Percentiles rank a stretch among this genome's conserved stretches.
phyloP scores from a whole-genome alignment of 2,113 vertebrate genomes.

The Pygoscelis antarcticus region DNA sequence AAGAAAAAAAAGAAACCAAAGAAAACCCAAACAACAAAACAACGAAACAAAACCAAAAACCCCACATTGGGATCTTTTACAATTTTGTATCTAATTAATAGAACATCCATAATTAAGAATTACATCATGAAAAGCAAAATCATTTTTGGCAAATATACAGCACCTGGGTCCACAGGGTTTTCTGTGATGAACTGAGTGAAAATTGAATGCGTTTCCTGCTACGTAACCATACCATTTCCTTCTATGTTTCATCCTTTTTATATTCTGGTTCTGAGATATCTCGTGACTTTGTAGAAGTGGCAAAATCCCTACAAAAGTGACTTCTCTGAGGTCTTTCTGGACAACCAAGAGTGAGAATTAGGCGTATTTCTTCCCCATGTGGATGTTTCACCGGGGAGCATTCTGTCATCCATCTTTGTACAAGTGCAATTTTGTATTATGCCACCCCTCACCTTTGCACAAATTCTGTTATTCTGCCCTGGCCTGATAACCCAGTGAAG shows the following conservation, averaged over 20 bases:
- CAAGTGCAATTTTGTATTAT: background rate
- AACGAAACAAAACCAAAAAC: accelerated
- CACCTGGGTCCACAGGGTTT: background rate
- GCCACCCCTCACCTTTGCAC: background rate
- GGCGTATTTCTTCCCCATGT: background rate
- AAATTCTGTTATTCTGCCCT: background rate
- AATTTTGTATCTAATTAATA: background rate
- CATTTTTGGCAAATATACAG: background rate
- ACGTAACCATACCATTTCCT: background rate
- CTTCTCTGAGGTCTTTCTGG: background rate
- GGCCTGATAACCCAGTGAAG: background rate
- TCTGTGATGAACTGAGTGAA: background rate
- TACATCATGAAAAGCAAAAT: background rate
- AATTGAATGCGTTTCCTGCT: background rate
- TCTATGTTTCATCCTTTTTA: background rate
- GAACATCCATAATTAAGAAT: background rate
- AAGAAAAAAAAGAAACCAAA: background rate
- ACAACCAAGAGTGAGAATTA: background rate
- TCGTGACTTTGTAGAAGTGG: background rate
- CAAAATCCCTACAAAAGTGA: background rate
- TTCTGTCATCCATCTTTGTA: background rate
- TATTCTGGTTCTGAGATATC: background rate
- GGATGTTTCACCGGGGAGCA: background rate
- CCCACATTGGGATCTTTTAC: background rate
- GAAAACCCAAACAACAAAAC: background rate